Conservation (phyloP, 2,797 vertebrate genomes). For the Pseudomugil tenellus region DNA sequence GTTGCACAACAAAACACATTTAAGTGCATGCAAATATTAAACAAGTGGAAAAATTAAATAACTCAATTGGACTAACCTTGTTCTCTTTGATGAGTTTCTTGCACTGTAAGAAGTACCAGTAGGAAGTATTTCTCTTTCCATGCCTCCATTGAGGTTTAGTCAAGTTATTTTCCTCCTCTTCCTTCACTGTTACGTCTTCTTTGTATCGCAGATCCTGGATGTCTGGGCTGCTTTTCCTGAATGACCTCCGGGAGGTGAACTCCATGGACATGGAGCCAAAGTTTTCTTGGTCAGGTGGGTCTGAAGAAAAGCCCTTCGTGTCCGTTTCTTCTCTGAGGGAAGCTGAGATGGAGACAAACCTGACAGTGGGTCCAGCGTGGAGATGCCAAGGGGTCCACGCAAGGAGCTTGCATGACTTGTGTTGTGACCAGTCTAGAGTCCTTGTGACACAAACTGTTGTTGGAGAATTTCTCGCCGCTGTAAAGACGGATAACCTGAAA, state of each 20-base stretch:
- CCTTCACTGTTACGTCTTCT: slow-evolving; percentile 25
- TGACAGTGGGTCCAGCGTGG: neutral
- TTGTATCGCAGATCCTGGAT: slow-evolving; percentile 68
- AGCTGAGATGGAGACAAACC: slow-evolving; percentile 35
- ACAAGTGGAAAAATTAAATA: neutral
- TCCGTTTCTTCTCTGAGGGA: slow-evolving; percentile 1
- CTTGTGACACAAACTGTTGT: neutral
- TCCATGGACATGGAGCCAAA: slow-evolving; percentile 83
- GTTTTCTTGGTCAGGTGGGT: slow-evolving; percentile 21
- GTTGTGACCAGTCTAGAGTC: neutral
- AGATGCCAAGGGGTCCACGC: neutral
- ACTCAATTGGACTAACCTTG: slow-evolving; percentile 79
- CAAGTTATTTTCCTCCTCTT: slow-evolving; percentile 22
- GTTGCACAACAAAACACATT: neutral
- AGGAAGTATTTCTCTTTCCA: slow-evolving; percentile 83
- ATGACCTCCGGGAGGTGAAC: slow-evolving; percentile 82
- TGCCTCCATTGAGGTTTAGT: slow-evolving; percentile 28
- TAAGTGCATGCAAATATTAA: neutral
- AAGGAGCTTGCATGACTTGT: neutral
- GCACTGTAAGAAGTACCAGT: slow-evolving; percentile 94
- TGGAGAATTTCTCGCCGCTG: neutral
- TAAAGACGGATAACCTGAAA: slow-evolving; percentile 4
- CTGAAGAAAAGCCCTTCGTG: neutral
- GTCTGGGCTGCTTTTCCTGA: slow-evolving; percentile 78
- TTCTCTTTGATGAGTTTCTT: slow-evolving; percentile 88